These are phyloP conservation scores for Apogon talboti DNA, from an alignment of 2,797 vertebrate genomes.

Conservation along the genomic window DNA sequence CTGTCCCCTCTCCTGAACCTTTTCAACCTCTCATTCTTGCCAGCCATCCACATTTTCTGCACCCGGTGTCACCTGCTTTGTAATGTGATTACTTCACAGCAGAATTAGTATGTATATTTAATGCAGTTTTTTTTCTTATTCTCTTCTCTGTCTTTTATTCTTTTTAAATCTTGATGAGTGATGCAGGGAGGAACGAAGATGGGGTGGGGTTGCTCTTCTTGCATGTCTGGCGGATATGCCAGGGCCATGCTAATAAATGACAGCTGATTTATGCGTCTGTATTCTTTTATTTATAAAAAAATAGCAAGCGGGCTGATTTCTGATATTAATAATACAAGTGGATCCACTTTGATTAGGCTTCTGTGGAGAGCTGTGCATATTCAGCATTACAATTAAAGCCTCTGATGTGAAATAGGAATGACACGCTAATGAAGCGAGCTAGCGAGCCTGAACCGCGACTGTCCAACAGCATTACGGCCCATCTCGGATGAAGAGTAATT, in stretches of 20 bases:
- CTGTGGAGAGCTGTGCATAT: slow-evolving; percentile 99
- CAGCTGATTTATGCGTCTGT: slow-evolving; percentile 99
- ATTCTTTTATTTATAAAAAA: slow-evolving; percentile 99
- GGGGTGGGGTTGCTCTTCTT: slow-evolving; percentile 81
- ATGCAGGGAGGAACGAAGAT: slow-evolving; percentile 87
- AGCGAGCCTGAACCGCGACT: slow-evolving; percentile 99
- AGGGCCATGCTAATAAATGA: slow-evolving; percentile 99
- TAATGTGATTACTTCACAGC: slow-evolving; percentile 98
- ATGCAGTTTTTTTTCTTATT: slow-evolving; percentile 83
- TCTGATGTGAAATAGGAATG: slow-evolving; percentile 99
- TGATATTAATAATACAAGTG: slow-evolving; percentile 99
- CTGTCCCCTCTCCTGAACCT: slow-evolving; percentile 77
- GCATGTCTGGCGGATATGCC: slow-evolving; percentile 98
- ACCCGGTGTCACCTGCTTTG: slow-evolving; percentile 96
- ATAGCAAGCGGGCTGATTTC: slow-evolving; percentile 99
- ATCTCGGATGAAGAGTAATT: slow-evolving; percentile 99
- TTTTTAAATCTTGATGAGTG: slow-evolving; percentile 97
- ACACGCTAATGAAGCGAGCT: slow-evolving; percentile 99
- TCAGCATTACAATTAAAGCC: slow-evolving; percentile 99
- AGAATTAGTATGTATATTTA: slow-evolving; percentile 99
- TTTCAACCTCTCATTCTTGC: slow-evolving; percentile 90
- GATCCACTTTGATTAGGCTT: slow-evolving; percentile 99
- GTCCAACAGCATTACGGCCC: slow-evolving; percentile 99
- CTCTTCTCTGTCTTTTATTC: slow-evolving; percentile 78
- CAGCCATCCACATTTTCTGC: slow-evolving; percentile 90